Base-by-base conservation (phyloP, 2,888 invertebrate genomes). In the Ichneumoninae sp. region DNA sequence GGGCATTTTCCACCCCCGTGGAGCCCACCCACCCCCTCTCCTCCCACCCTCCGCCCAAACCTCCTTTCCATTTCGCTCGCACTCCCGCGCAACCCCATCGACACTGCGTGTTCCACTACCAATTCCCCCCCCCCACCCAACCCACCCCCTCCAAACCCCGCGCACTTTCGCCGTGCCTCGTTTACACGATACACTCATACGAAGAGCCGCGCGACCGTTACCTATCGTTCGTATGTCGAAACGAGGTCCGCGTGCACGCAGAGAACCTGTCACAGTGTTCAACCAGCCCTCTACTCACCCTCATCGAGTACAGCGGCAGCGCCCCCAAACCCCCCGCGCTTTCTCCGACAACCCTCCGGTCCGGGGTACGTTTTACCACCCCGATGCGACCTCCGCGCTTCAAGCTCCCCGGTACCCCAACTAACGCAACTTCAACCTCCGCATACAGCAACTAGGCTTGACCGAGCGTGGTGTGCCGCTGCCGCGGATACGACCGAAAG, bases 1-100 rank as follows among this genome's bases (percentile, higher is more conserved):
- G 85, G 90, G 89, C 87, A 90, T 90, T 89, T 89, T 89, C 87
- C 88, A 86, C 87, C 89, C 87, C 84, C 87, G 72, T 83, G 78
- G 80, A 62, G 72, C 62, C 22, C 44, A 70, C 69, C 52, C 71
- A 69, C 30, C 16, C 72, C 77, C 62, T 57, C 19, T 52, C 13
- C 50, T 33, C 83, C 33, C 82, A 22, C 26, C 57, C 81, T 57
- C 78, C 72, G 57, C 30, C 60, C 70, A 76, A 80, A 81, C 82
- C 36, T 7, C 68, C 62, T 70, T 62, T 84, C 80, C 83, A 85
- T 72, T 60, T 86, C 83, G 77, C 85, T 80, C 80, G 74, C 57
- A 77, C 75, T 68, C 69, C 52, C 57, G 19, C 47, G 13, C 60
- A 19, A 1, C 47, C 22, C 75, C 33, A 74, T 81, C 84, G 77